Percentiles rank a stretch among this genome's conserved stretches.
These are phyloP conservation scores for Zaprionus bogoriensis DNA, from an alignment of 2,888 invertebrate species.

Conservation along the genomic window DNA sequence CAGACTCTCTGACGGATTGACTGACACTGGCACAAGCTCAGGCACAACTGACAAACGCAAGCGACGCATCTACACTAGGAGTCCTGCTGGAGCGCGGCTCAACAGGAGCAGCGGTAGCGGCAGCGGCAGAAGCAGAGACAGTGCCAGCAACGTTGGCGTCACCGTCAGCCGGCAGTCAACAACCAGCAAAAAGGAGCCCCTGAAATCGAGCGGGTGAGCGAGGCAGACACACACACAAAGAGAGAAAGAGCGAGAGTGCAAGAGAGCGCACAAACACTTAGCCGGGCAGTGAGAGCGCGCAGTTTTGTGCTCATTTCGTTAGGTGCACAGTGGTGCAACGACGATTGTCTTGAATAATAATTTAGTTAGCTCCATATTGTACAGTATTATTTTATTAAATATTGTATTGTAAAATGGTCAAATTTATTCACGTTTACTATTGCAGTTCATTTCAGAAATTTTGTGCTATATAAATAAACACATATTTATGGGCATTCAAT, in stretches of 20 bases:
- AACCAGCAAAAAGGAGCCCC: constrained; percentile 43
- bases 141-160: constrained; percentile 29
- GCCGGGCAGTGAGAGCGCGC: constrained; percentile 28
- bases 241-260: constrained; percentile 9
- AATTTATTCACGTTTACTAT: too few species aligned
- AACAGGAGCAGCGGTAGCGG: constrained; percentile 30
- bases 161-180: constrained; percentile 62
- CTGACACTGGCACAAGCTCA: constrained; percentile 70
- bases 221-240: constrained; percentile 1
- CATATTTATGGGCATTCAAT: too few species aligned
- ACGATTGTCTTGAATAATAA: too few species aligned
- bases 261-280: constrained; percentile 9
- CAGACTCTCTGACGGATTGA: constrained; percentile 34
- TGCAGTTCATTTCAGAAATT: too few species aligned
- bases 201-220: constrained; percentile 31
- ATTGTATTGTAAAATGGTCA: too few species aligned
- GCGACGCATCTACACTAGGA: constrained; percentile 63
- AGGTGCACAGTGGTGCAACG: constrained; percentile 47
- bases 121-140: constrained; percentile 6
- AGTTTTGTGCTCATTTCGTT: constrained; percentile 24
- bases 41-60: constrained; percentile 69
- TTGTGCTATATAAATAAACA: too few species aligned
- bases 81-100: constrained; percentile 65
- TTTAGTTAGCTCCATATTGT: too few species aligned
- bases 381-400: too few species aligned